phyloP scores from a whole-genome alignment of 23 tunicate genomes.

The Diplosoma virens region DNA sequence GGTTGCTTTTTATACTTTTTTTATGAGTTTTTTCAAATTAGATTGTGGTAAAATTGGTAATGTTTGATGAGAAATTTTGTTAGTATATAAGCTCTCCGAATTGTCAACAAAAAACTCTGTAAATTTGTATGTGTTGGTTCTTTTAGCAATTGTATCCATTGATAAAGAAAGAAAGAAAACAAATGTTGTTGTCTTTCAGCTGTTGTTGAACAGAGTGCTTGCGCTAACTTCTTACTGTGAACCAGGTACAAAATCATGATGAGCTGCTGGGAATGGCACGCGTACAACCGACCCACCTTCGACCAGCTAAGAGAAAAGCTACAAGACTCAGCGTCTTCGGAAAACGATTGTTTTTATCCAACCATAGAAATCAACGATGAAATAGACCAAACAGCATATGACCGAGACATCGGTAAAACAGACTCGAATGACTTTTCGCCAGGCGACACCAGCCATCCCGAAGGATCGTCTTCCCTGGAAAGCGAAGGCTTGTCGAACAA shows the following conservation, averaged over 20 bases:
- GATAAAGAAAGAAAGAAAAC: no score
- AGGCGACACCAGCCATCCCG: no score
- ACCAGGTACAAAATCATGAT: constrained; percentile 73
- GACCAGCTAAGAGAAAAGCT: constrained; percentile 37
- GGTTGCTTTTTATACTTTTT: no score
- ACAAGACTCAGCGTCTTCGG: not conserved
- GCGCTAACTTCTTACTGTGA: not conserved
- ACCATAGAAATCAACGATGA: constrained; percentile 8
- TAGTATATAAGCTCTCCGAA: no score
- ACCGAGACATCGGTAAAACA: constrained; percentile 42
- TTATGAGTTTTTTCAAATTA: no score
- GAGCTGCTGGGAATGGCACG: constrained; percentile 76
- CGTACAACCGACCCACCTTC: constrained; percentile 67
- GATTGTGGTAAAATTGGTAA: not conserved
- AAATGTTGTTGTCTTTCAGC: not conserved
- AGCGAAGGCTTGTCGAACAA: no score
- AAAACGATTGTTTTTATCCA: not conserved
- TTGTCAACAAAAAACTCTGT: no score
- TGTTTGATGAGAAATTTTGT: no score
- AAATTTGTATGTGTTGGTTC: no score
- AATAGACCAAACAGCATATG: constrained; percentile 18
- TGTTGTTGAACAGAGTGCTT: not conserved
- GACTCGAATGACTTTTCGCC: no score
- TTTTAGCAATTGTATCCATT: no score
- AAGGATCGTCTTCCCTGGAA: no score